Evolutionary conservation across 2,888 invertebrate genomes (phyloP), one percentile per base, ranked within the genome.

Genomic region (Tipula helvola): DNA sequence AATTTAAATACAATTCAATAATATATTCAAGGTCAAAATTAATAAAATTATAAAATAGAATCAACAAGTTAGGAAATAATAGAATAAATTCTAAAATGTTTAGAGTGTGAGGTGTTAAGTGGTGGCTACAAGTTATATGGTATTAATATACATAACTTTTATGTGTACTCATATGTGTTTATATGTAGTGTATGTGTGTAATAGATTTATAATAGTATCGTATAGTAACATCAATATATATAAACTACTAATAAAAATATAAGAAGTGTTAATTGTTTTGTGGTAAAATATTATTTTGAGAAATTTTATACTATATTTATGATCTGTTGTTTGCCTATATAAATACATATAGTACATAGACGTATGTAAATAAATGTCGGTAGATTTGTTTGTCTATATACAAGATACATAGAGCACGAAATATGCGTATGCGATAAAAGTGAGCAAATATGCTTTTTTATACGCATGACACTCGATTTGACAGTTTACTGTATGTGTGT

Each of bases 101-200:
- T 71, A 84, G 16, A 84, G 84, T 84, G 84, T 84, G 84, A 84
- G 84, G 84, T 84, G 84, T 84, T 84, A 84, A 84, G 84, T 84
- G 84, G 41, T 84, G 84, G 84, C 39, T 84, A 84, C 84, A 71
- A 71, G 71, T 71, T 71, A 71, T 71, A 18, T 28, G 28, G 3
- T 39, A 39, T 39, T 39, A 39, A 39, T 39, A 5, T 39, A 39
- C 71, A 71, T 28, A 71, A 16, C 52, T 16, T 16, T 57, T 12
- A 52, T 52, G n/a, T 39, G 44, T 44, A 44, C 3, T 44, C n/a
- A 16, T 52, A 16, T 44, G 44, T 44, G 44, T 44, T 12, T 52
- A 16, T 52, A 52, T 52, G 10, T 71, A 28, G 5, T 71, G 28
- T 71, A 71, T 71, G 5, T 71, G 71, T 71, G 71, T 71, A 28